Evolutionary conservation across 2,113 vertebrate species (phyloP), one percentile per base, ranked within the genome.

Genomic region (Tursiops truncatus): DNA sequence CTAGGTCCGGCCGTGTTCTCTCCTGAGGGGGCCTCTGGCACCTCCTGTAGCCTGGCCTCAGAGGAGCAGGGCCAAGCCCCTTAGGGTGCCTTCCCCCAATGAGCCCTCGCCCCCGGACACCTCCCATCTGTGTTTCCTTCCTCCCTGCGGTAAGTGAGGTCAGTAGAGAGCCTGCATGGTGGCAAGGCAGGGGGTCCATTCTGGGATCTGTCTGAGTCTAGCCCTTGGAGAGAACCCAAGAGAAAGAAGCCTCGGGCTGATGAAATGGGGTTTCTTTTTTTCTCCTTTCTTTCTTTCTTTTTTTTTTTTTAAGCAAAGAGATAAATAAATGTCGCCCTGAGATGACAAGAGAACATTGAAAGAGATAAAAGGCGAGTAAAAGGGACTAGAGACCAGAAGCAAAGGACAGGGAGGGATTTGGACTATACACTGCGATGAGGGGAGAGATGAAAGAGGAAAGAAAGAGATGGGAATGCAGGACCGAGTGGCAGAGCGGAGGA

Each of bases 381-480:
- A 98, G 95, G 97, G 90, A 93, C 44, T 92, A 97, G 97, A 96
- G 97, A 97, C 90, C 92, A 86, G 95, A 88, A 92, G 98, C 97
- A 95, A 73, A 97, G 97, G 98, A 98, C 97, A 92, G 94, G 60
- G 94, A 94, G 86, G 60, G 98, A 97, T 97, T 96, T 70, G 98
- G 98, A 96, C 97, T 87, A 56, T 97, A 68, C 96, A 58, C 95
- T 28, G 92, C 79, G 81, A 98, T 96, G 97, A 98, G 97, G 97
- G 97, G 98, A 97, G 95, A 98, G 98, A 99, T 98, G 98, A 98
- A 99, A 98, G 98, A 97, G 96, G 97, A 97, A 97, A 96, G 97
- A 97, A 97, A 97, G 96, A 98, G 98, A 98, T 98, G 95, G 96
- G 95, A 95, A 74, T 4, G 36, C 95, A 93, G 98, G 97, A 98